Base-by-base conservation (phyloP, 2,797 vertebrate genomes). In the Eulemur mongoz region DNA sequence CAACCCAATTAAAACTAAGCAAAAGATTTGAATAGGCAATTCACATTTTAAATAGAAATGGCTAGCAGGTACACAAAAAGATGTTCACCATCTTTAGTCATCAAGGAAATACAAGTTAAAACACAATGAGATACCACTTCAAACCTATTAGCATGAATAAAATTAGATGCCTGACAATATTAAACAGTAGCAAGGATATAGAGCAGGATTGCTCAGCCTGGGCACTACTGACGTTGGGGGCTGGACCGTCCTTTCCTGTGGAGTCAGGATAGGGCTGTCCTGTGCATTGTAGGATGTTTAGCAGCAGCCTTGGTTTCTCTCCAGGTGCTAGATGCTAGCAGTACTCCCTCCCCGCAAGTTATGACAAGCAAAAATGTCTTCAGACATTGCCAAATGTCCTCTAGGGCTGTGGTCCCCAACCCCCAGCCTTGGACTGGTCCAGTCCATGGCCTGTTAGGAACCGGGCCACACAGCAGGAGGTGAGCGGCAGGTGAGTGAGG, bases 251-350 rank as follows among this genome's bases (percentile, higher is more conserved):
- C 43, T 65, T 65, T 59, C 4, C 22, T 1, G n/a, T 32, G 20
- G 43, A 13, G 9, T 18, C 11, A 22, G 3, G 10, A 7, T 1
- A 0, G 25, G 8, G 20, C 25, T 13, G 9, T 2, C 43, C n/a
- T 10, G 0, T 11, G 27, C 0, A 4, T 0, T 48, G 4, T 4
- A 22, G 2, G 17, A 18, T n/a, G 72, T 11, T 43, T 15, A 4
- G 27, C 61, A 35, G 48, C 43, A 23, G 14, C 61, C 35, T 45
- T n/a, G 15, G 43, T 85, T 57, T 69, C 7, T n/a, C 32, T 13
- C n/a, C 43, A 48, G 32, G 76, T 35, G 18, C 35, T 3, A 52
- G 32, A 61, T 20, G 52, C 14, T 32, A 18, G 25, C 0, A 12
- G 38, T 61, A 25, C 67, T 15, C 30, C 75, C 35, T 13, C 0